A percentile compares a stretch with the other conserved stretches of the same genome.
phyloP scores from a whole-genome alignment of 1,140 invertebrate genomes.

The Drosophila bipectinata region DNA sequence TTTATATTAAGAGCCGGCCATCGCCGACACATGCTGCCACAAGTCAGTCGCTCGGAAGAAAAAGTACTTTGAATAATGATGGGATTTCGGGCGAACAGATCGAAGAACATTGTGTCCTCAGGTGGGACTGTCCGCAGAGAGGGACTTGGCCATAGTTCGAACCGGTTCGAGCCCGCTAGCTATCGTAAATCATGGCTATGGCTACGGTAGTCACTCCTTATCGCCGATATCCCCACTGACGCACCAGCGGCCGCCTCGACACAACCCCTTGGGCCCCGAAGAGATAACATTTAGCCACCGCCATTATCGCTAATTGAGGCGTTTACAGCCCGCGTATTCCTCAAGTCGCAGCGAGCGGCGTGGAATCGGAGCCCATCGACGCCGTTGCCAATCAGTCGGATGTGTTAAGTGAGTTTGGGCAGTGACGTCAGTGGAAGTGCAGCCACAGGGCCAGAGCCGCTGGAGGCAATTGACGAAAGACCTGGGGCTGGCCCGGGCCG shows the following conservation, averaged over 20 bases:
- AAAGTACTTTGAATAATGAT: not conserved
- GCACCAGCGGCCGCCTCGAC: conserved; percentile 39
- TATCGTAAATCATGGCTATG: conserved; percentile 52
- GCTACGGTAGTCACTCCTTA: conserved; percentile 49
- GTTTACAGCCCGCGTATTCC: conserved; percentile 32
- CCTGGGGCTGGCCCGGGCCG: not conserved
- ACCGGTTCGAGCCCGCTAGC: conserved; percentile 24
- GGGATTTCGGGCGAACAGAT: not conserved
- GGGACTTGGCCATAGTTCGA: too few species aligned
- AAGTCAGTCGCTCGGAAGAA: not conserved
- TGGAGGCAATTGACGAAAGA: conserved; percentile 65
- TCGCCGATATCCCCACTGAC: conserved; percentile 45
- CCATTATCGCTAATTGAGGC: conserved; percentile 72
- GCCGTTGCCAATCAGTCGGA: conserved; percentile 45
- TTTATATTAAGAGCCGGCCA: conserved; percentile 46
- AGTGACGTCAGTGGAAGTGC: conserved; percentile 70
- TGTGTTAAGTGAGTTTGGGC: conserved; percentile 56
- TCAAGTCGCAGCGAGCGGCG: conserved; percentile 5
- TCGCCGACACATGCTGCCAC: conserved; percentile 29
- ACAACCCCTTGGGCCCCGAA: conserved; percentile 5
- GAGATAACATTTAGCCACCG: conserved; percentile 66
- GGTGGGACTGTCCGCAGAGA: too few species aligned
- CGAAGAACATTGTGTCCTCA: not conserved
- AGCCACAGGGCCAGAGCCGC: conserved; percentile 36
- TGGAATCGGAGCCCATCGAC: conserved; percentile 24